Conservation (phyloP, 2,113 vertebrate species). For the Propithecus coquereli region DNA sequence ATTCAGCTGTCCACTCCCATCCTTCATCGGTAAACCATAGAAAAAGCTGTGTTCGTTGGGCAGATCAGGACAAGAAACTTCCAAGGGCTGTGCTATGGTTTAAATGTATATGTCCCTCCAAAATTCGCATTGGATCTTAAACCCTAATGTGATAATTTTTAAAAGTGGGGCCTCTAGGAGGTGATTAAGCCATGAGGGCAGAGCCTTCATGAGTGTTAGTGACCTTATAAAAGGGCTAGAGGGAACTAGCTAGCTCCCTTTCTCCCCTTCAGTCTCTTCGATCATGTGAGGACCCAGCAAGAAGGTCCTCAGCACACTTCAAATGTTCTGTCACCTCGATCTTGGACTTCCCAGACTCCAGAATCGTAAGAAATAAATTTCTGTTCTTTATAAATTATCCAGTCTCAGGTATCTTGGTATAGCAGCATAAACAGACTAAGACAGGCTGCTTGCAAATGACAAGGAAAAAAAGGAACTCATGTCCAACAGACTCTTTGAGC, state of each 20-base stretch:
- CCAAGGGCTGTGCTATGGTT: not conserved
- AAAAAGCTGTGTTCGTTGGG: not conserved
- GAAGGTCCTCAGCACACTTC: not conserved
- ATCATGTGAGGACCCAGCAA: not conserved
- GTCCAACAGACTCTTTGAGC: not conserved
- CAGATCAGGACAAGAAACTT: not conserved
- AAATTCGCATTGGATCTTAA: not conserved
- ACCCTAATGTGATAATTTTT: not conserved
- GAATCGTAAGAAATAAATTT: not conserved
- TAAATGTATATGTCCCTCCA: not conserved
- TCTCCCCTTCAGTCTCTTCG: not conserved
- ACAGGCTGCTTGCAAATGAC: not conserved
- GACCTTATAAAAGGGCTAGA: not conserved
- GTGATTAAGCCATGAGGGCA: not conserved
- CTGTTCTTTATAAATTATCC: not conserved
- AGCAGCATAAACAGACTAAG: not conserved
- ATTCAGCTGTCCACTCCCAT: not conserved
- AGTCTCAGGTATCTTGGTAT: not conserved
- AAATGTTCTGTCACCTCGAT: no score
- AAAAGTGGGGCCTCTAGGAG: not conserved
- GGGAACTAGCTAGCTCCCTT: not conserved
- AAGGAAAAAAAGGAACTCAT: not conserved
- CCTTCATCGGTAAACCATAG: not conserved
- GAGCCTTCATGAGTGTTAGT: not conserved
- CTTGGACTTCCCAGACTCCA: not conserved